A percentile compares a stretch with the other conserved stretches of the same genome.
phyloP scores from a whole-genome alignment of 2,888 invertebrate genomes.

The Meiosimyza decipiens region DNA sequence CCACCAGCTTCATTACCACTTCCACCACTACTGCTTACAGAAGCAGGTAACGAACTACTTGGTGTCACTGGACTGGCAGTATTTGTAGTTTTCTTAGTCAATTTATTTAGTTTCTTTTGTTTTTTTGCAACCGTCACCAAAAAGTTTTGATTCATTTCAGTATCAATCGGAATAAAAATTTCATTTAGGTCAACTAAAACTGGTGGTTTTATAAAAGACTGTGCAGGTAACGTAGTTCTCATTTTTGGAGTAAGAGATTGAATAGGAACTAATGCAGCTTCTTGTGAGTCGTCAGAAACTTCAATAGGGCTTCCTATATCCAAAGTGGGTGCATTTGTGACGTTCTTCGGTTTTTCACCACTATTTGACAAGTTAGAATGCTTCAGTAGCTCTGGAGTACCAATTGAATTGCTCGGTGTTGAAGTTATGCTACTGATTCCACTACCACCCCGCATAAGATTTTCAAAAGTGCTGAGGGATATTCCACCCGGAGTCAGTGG shows the following conservation, averaged over 20 bases:
- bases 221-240: slow-evolving; percentile 4
- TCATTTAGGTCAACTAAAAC: slow-evolving; percentile 36
- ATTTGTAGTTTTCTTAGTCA: slow-evolving; percentile 25
- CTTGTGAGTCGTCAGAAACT: slow-evolving; percentile 58
- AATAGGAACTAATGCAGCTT: slow-evolving; percentile 41
- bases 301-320: slow-evolving; percentile 51
- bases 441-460: slow-evolving; percentile 7
- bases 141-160: slow-evolving; percentile 9
- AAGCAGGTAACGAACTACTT: slow-evolving; percentile 21
- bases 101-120: slow-evolving; percentile 35
- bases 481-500: slow-evolving; percentile 42
- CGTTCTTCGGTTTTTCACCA: not conserved
- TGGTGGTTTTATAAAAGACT: slow-evolving; percentile 19
- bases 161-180: slow-evolving; percentile 37
- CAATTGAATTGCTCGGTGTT: slow-evolving; percentile 16
- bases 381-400: not conserved
- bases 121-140: slow-evolving; percentile 25
- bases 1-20: slow-evolving; percentile 38
- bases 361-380: not conserved
- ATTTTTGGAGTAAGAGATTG: slow-evolving; percentile 5
- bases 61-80: slow-evolving; percentile 9
- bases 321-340: not conserved
- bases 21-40: not conserved
- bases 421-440: slow-evolving; percentile 13
- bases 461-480: slow-evolving; percentile 40